These are phyloP conservation scores for Thereva unica DNA, from an alignment of 2,888 invertebrate genomes.

Conservation along the genomic window DNA sequence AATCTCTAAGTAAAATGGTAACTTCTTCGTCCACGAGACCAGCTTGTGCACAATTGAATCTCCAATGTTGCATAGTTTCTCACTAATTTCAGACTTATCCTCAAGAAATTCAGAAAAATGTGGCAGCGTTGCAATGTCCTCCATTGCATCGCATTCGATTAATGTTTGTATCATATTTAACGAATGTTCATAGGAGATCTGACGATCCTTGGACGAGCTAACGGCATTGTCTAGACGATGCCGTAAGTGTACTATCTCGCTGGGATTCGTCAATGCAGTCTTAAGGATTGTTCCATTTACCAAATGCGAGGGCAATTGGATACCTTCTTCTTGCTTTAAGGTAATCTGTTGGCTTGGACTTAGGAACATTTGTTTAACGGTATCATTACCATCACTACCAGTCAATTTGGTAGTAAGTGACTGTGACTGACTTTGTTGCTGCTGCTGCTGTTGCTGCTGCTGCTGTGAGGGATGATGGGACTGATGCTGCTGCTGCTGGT, in stretches of 20 bases:
- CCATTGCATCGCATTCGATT: conserved; percentile 96
- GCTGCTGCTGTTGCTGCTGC: conserved; percentile 43
- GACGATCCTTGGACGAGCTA: conserved; percentile 82
- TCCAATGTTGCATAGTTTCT: conserved; percentile 92
- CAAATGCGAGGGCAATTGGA: conserved; percentile 69
- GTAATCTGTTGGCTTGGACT: conserved; percentile 56
- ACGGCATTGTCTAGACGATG: conserved; percentile 87
- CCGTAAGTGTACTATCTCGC: conserved; percentile 87
- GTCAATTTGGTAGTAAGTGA: conserved; percentile 32
- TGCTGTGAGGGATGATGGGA: conserved; percentile 49
- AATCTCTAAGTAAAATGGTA: conserved; percentile 95
- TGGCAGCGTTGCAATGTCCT: conserved; percentile 90
- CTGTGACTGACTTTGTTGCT: conserved; percentile 22
- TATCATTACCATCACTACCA: conserved; percentile 29
- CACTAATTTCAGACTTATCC: conserved; percentile 87
- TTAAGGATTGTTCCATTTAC: conserved; percentile 92
- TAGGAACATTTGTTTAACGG: conserved; percentile 50
- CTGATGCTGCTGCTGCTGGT: conserved; percentile 55
- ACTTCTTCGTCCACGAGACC: conserved; percentile 97
- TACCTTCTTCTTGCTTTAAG: conserved; percentile 50
- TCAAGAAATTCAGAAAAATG: conserved; percentile 89
- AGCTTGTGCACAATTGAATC: conserved; percentile 98
- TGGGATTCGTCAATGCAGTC: conserved; percentile 92
- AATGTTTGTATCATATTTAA: conserved; percentile 88
- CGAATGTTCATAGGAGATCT: conserved; percentile 81